A percentile compares a stretch with the other conserved stretches of the same genome.
Conservation (phyloP, 2,797 vertebrate species). For the Amblyraja radiata region DNA sequence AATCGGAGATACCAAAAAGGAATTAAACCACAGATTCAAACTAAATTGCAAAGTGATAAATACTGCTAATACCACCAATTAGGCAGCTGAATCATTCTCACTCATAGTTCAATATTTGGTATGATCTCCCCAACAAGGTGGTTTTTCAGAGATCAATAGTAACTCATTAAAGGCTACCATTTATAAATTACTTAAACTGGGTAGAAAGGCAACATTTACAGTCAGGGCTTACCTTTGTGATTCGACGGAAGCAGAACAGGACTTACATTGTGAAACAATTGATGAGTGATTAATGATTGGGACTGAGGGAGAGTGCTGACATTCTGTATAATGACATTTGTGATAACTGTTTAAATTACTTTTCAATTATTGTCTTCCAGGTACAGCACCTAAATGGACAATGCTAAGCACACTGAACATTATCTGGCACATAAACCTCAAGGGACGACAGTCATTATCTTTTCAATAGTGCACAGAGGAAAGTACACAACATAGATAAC, state of each 20-base stretch:
- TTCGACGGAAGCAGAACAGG: neutral
- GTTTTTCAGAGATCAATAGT: neutral
- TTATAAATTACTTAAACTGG: neutral
- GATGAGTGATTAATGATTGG: neutral
- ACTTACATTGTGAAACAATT: neutral
- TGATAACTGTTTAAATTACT: conserved; percentile 9
- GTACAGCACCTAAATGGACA: neutral
- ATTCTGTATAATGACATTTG: neutral
- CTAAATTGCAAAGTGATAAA: neutral
- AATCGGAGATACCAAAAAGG: neutral
- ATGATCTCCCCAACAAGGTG: neutral
- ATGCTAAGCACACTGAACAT: neutral
- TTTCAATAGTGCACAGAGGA: neutral
- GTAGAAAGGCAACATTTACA: neutral
- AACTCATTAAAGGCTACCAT: neutral
- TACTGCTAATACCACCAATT: neutral
- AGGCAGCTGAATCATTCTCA: neutral
- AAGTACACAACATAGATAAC: neutral
- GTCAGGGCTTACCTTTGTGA: neutral
- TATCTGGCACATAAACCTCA: neutral
- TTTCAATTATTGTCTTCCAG: conserved; percentile 2
- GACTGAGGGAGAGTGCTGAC: neutral
- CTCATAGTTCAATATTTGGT: neutral
- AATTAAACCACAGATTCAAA: neutral
- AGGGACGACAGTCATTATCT: neutral